Evolutionary conservation across 2,797 vertebrate species (phyloP).

Genomic region (Somateria mollissima): DNA sequence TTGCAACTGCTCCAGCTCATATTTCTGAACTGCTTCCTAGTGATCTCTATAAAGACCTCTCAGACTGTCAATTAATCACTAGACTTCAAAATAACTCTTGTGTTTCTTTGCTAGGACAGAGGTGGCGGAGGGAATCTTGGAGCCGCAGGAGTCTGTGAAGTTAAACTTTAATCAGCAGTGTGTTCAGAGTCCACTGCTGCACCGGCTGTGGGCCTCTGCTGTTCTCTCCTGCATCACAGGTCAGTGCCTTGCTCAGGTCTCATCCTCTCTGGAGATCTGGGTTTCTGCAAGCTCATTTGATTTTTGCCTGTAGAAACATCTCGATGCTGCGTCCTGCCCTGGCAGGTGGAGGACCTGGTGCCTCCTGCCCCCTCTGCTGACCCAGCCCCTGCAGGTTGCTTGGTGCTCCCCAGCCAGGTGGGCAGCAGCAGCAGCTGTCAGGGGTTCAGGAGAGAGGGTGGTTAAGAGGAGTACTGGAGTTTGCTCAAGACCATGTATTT

Average conservation of each 20-base stretch:
- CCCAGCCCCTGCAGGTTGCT: background rate
- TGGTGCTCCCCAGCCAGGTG: background rate
- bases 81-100: background rate
- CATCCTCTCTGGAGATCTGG: rapidly evolving
- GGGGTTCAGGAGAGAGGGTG: background rate
- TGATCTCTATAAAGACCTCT: background rate
- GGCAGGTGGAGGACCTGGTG: background rate
- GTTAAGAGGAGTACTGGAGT: background rate
- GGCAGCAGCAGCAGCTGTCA: background rate
- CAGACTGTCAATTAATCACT: background rate
- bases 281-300: rapidly evolving
- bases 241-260: slow-evolving; percentile 64
- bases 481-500: background rate
- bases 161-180: slow-evolving; percentile 88
- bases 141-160: slow-evolving; percentile 89
- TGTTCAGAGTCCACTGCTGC: slow-evolving; percentile 87
- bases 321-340: background rate
- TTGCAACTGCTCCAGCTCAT: background rate
- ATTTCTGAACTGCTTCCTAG: background rate
- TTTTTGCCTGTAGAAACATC: background rate
- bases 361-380: background rate
- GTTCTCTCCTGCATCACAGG: slow-evolving; percentile 85
- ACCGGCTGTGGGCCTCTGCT: slow-evolving; percentile 88
- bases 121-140: slow-evolving; percentile 88
- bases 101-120: slow-evolving; percentile 82